These are phyloP conservation scores for Lagopus muta DNA, from an alignment of 2,113 vertebrate species.

Conservation along the genomic window DNA sequence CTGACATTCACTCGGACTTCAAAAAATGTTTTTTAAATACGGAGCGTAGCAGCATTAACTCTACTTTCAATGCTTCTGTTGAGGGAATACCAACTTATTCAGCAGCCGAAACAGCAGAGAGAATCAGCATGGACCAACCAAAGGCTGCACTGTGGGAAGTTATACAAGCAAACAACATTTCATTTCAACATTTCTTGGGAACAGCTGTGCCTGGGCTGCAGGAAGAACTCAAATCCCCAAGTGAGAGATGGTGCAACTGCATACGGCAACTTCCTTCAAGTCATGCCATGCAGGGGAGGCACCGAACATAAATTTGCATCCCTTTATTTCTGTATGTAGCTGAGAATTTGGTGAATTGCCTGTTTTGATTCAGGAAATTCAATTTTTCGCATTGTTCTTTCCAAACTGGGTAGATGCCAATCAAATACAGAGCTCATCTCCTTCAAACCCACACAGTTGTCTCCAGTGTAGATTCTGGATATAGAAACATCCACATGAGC, in stretches of 20 bases:
- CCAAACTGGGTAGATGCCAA: background rate
- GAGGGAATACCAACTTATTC: conserved; percentile 17
- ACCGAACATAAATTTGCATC: background rate
- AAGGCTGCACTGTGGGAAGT: background rate
- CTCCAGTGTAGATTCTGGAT: background rate
- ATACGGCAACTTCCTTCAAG: background rate
- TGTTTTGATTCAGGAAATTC: background rate
- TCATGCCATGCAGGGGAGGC: background rate
- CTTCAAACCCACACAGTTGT: background rate
- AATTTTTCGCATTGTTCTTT: background rate
- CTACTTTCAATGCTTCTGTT: background rate
- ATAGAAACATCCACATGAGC: background rate
- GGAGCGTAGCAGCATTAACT: conserved; percentile 24
- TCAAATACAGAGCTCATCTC: background rate
- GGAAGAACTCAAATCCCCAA: background rate
- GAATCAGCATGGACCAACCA: background rate
- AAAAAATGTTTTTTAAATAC: conserved; percentile 39
- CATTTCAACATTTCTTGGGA: background rate
- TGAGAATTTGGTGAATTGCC: background rate
- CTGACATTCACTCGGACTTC: background rate
- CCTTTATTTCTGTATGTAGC: background rate
- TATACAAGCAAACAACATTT: conserved; percentile 25
- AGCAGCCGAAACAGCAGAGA: conserved; percentile 4
- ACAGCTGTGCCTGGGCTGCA: accelerated
- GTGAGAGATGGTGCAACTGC: background rate